These are phyloP conservation scores for Anoplopoma fimbria DNA, from an alignment of 2,113 vertebrate species.

Conservation along the genomic window DNA sequence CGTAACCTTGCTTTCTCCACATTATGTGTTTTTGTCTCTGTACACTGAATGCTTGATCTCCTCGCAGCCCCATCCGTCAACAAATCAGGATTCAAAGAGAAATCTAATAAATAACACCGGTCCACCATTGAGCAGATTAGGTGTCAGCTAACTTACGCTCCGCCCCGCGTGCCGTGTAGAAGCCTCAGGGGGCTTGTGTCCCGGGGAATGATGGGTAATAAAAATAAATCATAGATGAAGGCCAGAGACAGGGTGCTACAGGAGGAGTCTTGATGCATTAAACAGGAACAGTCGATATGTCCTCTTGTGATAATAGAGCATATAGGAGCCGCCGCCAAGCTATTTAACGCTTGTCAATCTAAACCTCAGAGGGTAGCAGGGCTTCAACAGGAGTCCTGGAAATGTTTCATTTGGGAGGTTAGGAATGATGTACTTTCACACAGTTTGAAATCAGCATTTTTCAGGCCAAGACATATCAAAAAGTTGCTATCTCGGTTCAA, in stretches of 20 bases:
- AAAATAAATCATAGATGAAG: constrained; percentile 88
- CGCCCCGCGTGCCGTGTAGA: constrained; percentile 73
- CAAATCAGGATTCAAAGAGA: constrained; percentile 71
- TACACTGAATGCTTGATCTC: constrained; percentile 64
- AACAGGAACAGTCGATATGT: constrained; percentile 85
- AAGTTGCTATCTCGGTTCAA: background rate
- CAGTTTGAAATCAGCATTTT: constrained; percentile 23
- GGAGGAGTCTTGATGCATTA: constrained; percentile 83
- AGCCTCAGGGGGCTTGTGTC: constrained; percentile 79
- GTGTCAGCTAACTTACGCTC: constrained; percentile 83
- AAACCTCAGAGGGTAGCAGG: constrained; percentile 57
- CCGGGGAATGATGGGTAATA: constrained; percentile 86
- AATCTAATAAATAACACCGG: constrained; percentile 78
- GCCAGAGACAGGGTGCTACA: constrained; percentile 82
- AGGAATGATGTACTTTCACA: constrained; percentile 35
- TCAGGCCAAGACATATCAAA: constrained; percentile 1
- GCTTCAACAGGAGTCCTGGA: constrained; percentile 36
- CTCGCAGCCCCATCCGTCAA: constrained; percentile 56
- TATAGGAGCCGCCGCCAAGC: constrained; percentile 77
- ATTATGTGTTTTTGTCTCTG: constrained; percentile 72
- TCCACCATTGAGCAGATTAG: constrained; percentile 80
- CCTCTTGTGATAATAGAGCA: constrained; percentile 85
- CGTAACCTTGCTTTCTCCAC: constrained; percentile 54
- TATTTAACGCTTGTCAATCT: constrained; percentile 85
- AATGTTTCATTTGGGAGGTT: constrained; percentile 55